Evolutionary conservation across 2,888 invertebrate genomes (phyloP).

Genomic region (Pocota personata): DNA sequence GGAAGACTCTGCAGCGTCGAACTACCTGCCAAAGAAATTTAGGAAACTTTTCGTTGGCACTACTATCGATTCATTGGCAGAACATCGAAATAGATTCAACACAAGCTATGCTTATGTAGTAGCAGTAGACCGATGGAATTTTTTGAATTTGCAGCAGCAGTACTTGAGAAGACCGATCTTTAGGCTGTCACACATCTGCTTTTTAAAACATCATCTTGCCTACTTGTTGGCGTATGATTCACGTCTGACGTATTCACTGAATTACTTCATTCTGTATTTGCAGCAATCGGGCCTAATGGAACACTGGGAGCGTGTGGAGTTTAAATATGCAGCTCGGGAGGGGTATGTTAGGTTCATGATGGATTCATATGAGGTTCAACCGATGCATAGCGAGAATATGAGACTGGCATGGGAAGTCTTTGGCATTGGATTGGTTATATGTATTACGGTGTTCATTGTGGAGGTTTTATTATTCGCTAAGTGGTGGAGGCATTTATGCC

Average conservation of each 20-base stretch:
- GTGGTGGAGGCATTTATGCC: background rate
- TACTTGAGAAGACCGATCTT: slow-evolving; percentile 77
- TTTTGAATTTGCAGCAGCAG: slow-evolving; percentile 77
- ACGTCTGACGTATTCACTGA: background rate
- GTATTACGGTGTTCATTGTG: background rate
- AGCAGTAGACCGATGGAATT: slow-evolving; percentile 78
- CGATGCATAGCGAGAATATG: background rate
- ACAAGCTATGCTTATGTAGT: slow-evolving; percentile 76
- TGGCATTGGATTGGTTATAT: background rate
- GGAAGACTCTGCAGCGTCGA: background rate
- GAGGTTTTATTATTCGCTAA: background rate
- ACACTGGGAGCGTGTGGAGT: background rate
- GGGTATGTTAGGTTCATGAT: background rate
- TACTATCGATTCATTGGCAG: slow-evolving; percentile 67
- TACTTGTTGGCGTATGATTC: slow-evolving; percentile 72
- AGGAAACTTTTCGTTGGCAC: slow-evolving; percentile 74
- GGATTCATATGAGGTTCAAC: background rate
- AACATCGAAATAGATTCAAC: slow-evolving; percentile 76
- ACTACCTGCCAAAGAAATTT: slow-evolving; percentile 64
- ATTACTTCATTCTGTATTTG: background rate
- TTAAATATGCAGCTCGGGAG: background rate
- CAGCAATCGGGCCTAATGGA: slow-evolving; percentile 20
- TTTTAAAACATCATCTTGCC: slow-evolving; percentile 77
- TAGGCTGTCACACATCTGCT: slow-evolving; percentile 76
- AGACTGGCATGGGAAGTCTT: slow-evolving; percentile 1